Evolutionary conservation across 2,113 vertebrate species (phyloP), one percentile per base, ranked within the genome.

Genomic region (Osmerus mordax): DNA sequence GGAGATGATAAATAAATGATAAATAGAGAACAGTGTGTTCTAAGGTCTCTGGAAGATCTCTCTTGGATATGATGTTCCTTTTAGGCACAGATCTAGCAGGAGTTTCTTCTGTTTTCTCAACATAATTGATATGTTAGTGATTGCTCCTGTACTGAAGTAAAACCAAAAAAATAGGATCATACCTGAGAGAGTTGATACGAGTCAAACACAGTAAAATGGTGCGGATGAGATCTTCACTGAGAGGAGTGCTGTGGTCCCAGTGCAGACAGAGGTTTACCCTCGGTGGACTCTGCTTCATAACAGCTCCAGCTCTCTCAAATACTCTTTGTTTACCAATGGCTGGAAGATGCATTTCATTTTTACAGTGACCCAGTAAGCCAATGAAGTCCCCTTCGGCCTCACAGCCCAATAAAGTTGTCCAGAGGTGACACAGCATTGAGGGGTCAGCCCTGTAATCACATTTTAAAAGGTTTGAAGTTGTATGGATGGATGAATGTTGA

Each of bases 71-170:
- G 70, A 8, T 54, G 41, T 74, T 58, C 56, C 78, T 58, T 72
- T 66, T 13, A 80, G 15, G 66, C 76, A 78, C 47, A 78, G 29
- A 70, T 78, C 19, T 16, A 65, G 61, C 19, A 65, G 65, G 54
- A 80, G 65, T 8, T 25, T 60, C 14, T 8, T 73, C 11, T 65
- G 6, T 19, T 14, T 79, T 2, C 23, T 23, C 32, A 52, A 58
- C n/a, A 63, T 41, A 64, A 19, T 19, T n/a, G n/a, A n/a, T n/a
- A n/a, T 15, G 15, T 28, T n/a, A 3, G 4, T 19, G 1, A 18
- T 47, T 71, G n/a, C 28, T 52, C 0, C 3, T 65, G 15, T 28
- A 3, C 51, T 66, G 69, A 2, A 52, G 67, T 18, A 25, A 71
- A 28, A 14, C 53, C 61, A 21, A 6, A 70, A 23, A 23, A 18